phyloP scores from a whole-genome alignment of 2,888 invertebrate genomes.

The Heliconius ethilla region DNA sequence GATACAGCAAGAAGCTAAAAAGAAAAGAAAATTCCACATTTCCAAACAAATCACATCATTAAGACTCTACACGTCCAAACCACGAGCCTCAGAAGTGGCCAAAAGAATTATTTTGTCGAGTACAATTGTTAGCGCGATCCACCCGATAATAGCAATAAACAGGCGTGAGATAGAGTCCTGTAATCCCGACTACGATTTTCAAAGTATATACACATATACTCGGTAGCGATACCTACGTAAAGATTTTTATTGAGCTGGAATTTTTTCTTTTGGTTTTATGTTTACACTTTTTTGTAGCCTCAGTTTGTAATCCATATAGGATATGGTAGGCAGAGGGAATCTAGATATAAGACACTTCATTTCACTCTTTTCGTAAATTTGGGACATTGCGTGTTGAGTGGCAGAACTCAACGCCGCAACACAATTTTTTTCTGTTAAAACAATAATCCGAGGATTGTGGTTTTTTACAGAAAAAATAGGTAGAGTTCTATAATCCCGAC shows the following conservation, averaged over 20 bases:
- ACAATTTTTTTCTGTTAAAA: too few species aligned
- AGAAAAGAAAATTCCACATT: not conserved
- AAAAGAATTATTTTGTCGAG: slow-evolving; percentile 30
- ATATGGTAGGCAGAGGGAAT: not conserved
- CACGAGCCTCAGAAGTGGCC: slow-evolving; percentile 23
- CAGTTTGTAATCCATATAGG: too few species aligned
- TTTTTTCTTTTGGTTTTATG: not conserved
- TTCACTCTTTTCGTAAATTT: not conserved
- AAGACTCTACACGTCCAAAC: slow-evolving; percentile 2
- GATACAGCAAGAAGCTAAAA: not conserved
- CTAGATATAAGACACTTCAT: not conserved
- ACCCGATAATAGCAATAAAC: slow-evolving; percentile 49
- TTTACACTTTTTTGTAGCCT: not conserved
- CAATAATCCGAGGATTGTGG: too few species aligned
- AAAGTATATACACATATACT: slow-evolving; percentile 33
- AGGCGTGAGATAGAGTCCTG: slow-evolving; percentile 43
- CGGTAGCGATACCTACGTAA: not conserved
- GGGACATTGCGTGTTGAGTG: too few species aligned
- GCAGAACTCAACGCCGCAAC: too few species aligned
- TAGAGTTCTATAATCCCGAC: too few species aligned
- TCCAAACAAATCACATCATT: not conserved
- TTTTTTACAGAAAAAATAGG: too few species aligned
- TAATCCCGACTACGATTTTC: slow-evolving; percentile 43
- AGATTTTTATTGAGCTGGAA: slow-evolving; percentile 33
- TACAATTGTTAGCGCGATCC: slow-evolving; percentile 35